phyloP scores from a whole-genome alignment of 2,888 invertebrate genomes.

The Mamestra brassicae region DNA sequence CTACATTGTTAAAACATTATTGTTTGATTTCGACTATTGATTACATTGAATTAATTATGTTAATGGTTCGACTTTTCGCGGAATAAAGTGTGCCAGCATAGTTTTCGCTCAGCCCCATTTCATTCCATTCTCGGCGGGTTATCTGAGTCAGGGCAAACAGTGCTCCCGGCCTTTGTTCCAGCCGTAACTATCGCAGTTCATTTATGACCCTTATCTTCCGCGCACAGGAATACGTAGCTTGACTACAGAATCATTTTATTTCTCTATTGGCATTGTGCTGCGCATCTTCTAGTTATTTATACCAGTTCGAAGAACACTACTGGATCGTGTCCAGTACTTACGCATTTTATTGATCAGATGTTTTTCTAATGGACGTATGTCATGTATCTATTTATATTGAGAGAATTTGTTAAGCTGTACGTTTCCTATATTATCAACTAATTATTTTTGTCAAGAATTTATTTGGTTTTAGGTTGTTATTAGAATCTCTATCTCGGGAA shows the following conservation, averaged over 20 bases:
- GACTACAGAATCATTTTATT: constrained; percentile 59
- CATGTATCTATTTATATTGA: constrained; percentile 9
- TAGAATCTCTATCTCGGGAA: background rate
- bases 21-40: background rate
- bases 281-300: constrained; percentile 47
- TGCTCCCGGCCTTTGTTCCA: constrained; percentile 74
- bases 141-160: constrained; percentile 80
- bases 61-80: constrained; percentile 46
- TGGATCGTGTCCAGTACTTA: constrained; percentile 51
- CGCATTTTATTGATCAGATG: constrained; percentile 34
- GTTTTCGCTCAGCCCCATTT: constrained; percentile 70
- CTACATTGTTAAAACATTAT: background rate
- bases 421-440: background rate
- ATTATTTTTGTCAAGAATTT: background rate
- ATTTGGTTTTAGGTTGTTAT: background rate
- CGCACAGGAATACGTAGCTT: constrained; percentile 64
- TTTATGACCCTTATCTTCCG: constrained; percentile 72
- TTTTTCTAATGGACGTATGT: constrained; percentile 33
- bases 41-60: background rate
- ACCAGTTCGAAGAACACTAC: constrained; percentile 44
- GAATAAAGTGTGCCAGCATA: constrained; percentile 67
- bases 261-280: constrained; percentile 49
- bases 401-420: background rate
- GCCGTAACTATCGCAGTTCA: constrained; percentile 69
- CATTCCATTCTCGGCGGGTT: constrained; percentile 67